Percentiles rank a stretch among this genome's conserved stretches.
Conservation (phyloP, 1,140 invertebrate species). For the Plectrocnemia conspersa region DNA sequence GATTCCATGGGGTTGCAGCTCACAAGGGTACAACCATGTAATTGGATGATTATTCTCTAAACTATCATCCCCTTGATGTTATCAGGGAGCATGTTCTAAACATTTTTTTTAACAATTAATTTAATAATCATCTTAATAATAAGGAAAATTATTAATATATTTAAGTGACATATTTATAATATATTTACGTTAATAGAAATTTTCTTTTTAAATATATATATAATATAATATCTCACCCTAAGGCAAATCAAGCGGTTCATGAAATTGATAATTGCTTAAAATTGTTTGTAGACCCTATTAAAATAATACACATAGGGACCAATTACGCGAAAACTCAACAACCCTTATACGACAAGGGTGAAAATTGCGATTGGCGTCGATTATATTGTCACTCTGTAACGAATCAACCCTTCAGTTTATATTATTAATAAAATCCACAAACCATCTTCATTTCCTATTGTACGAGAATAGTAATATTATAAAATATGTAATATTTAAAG, state of each 20-base stretch:
- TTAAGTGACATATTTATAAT: too few relatives aligned
- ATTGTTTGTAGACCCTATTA: constrained; percentile 10
- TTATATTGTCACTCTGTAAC: not conserved
- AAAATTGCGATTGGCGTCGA: not conserved
- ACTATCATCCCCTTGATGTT: not conserved
- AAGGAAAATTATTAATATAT: constrained; percentile 15
- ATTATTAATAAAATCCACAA: not conserved
- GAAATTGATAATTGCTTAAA: constrained; percentile 22
- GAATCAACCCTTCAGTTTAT: not conserved
- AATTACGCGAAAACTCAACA: too few relatives aligned
- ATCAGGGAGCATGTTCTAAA: too few relatives aligned
- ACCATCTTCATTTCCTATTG: not conserved
- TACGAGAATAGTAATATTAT: not conserved
- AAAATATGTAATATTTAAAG: not conserved
- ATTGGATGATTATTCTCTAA: constrained; percentile 22
- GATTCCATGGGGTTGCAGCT: not conserved
- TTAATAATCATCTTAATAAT: not conserved
- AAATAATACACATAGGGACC: constrained; percentile 8
- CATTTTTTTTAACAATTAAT: not conserved
- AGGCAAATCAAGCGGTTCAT: constrained; percentile 6
- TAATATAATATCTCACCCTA: too few relatives aligned
- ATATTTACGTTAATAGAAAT: too few relatives aligned
- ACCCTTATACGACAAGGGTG: not conserved
- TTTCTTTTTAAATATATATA: too few relatives aligned
- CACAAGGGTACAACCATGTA: constrained; percentile 16